Evolutionary conservation across 1,140 invertebrate genomes (phyloP).

Genomic region (Thaumetopoea pityocampa): DNA sequence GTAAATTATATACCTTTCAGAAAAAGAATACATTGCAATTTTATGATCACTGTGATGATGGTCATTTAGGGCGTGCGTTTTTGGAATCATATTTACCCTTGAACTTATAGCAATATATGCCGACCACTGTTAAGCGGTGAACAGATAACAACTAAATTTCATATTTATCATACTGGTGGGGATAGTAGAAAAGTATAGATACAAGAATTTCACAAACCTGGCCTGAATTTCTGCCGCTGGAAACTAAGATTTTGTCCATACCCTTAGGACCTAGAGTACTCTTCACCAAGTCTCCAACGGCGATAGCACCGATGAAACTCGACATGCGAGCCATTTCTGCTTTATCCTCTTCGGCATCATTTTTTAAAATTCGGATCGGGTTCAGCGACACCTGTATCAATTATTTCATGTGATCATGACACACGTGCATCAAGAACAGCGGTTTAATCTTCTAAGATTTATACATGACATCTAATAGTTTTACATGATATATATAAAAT

Average conservation of each 20-base stretch:
- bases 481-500: neutral
- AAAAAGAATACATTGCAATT: too few species aligned
- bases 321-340: constrained; percentile 96
- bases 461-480: neutral
- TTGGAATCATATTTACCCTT: too few species aligned
- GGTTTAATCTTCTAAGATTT: constrained; percentile 11
- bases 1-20: too few species aligned
- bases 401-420: constrained; percentile 22
- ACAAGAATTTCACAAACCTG: constrained; percentile 36
- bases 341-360: constrained; percentile 98
- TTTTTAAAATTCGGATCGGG: constrained; percentile 94
- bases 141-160: neutral
- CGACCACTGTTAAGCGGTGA: too few species aligned
- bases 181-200: neutral
- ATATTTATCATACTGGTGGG: neutral
- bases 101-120: too few species aligned
- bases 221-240: constrained; percentile 87
- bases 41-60: too few species aligned
- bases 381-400: constrained; percentile 88
- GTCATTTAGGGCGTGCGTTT: too few species aligned
- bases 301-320: constrained; percentile 98
- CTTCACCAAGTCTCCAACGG: constrained; percentile 98
- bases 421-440: constrained; percentile 47
- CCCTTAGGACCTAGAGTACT: constrained; percentile 99
- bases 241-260: constrained; percentile 99